Conservation (phyloP, 2,797 vertebrate genomes). For the Phalloptychus januarius region DNA sequence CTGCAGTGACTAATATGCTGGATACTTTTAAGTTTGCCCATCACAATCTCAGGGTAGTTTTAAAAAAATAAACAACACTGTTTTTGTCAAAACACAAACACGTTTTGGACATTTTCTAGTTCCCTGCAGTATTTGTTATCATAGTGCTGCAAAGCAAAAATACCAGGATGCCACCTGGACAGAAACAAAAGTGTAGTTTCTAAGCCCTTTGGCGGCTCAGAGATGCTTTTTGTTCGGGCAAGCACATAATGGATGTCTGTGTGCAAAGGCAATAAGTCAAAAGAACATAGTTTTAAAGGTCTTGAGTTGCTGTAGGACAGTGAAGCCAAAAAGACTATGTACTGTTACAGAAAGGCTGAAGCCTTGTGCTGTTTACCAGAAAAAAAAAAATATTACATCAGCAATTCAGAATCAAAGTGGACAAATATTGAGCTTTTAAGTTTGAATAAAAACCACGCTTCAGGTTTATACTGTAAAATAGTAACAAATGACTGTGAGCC, state of each 20-base stretch:
- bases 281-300: neutral
- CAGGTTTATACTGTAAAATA: neutral
- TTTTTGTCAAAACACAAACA: neutral
- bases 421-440: neutral
- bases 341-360: slow-evolving; percentile 1
- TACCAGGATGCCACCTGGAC: neutral
- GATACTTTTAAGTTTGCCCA: neutral
- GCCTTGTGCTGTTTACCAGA: neutral
- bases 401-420: neutral
- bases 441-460: neutral
- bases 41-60: neutral
- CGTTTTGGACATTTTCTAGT: neutral
- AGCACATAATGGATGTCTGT: neutral
- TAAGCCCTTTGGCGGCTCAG: neutral
- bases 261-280: neutral
- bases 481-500: slow-evolving; percentile 17
- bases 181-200: neutral
- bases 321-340: neutral
- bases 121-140: neutral
- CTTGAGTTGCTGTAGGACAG: neutral
- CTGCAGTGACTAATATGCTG: neutral
- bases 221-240: neutral
- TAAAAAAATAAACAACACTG: neutral
- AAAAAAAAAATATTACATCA: neutral
- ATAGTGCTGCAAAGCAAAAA: neutral